phyloP scores from a whole-genome alignment of 2,888 invertebrate species.

The Clitarchus hookeri region DNA sequence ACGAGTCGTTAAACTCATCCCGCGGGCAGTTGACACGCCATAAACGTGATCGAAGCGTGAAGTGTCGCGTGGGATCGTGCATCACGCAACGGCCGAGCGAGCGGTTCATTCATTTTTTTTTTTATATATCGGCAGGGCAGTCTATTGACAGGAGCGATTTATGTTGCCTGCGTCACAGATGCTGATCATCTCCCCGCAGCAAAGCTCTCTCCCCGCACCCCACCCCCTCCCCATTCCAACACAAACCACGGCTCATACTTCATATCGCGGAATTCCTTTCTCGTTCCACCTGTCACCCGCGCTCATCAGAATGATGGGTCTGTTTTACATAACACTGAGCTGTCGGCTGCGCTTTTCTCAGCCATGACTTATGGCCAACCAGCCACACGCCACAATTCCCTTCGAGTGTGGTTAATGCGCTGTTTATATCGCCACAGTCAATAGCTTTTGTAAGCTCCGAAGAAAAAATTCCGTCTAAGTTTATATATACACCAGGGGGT shows the following conservation, averaged over 20 bases:
- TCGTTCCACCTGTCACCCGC: background rate
- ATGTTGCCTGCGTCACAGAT: background rate
- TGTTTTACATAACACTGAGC: background rate
- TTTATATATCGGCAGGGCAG: background rate
- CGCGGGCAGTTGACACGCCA: background rate
- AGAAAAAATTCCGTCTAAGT: no score
- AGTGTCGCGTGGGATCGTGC: background rate
- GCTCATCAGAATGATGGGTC: background rate
- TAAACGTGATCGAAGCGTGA: background rate
- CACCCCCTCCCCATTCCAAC: background rate
- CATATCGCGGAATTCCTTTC: background rate
- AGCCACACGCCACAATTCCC: background rate
- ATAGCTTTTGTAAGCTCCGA: no score
- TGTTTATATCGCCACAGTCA: background rate
- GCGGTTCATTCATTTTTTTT: background rate
- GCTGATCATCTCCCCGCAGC: background rate
- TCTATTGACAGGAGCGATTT: conserved; percentile 4
- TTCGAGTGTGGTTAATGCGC: background rate
- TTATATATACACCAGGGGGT: no score
- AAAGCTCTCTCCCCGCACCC: background rate
- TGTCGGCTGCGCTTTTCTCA: background rate
- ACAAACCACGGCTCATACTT: no score
- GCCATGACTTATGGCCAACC: background rate
- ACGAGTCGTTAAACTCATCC: background rate
- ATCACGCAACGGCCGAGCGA: background rate